Conservation (phyloP, 2,113 vertebrate genomes). For the Oreocharis arfaki region DNA sequence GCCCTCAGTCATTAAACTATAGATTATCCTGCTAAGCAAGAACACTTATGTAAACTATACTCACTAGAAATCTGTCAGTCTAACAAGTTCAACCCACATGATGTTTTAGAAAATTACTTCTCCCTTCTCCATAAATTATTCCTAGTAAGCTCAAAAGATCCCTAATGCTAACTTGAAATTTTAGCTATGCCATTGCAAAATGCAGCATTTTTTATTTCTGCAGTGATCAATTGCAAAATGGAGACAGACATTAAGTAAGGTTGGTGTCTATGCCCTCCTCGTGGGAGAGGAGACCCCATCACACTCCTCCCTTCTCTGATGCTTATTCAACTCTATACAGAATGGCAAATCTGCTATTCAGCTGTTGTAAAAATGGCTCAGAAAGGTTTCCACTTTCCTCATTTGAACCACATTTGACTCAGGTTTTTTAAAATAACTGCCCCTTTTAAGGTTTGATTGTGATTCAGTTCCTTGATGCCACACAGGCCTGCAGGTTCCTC, state of each 20-base stretch:
- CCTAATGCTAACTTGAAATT: background rate
- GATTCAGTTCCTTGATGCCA: background rate
- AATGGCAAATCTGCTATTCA: background rate
- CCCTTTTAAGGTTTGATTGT: background rate
- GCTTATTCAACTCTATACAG: background rate
- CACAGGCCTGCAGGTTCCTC: background rate
- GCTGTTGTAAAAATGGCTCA: background rate
- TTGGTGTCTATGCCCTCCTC: fast-evolving
- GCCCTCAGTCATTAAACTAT: background rate
- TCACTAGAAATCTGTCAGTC: background rate
- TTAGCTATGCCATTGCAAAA: background rate
- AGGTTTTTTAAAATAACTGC: background rate
- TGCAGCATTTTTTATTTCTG: background rate
- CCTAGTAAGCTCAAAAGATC: background rate
- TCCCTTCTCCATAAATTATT: background rate
- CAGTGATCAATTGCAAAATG: background rate
- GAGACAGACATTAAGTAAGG: background rate
- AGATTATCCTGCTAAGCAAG: background rate
- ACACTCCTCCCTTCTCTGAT: background rate
- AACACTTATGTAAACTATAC: background rate
- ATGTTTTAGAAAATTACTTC: background rate
- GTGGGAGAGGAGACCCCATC: background rate
- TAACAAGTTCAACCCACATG: background rate
- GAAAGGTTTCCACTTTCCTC: background rate
- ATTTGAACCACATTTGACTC: background rate